phyloP scores from a whole-genome alignment of 2,888 invertebrate genomes.

The Pseudococcus longispinus region DNA sequence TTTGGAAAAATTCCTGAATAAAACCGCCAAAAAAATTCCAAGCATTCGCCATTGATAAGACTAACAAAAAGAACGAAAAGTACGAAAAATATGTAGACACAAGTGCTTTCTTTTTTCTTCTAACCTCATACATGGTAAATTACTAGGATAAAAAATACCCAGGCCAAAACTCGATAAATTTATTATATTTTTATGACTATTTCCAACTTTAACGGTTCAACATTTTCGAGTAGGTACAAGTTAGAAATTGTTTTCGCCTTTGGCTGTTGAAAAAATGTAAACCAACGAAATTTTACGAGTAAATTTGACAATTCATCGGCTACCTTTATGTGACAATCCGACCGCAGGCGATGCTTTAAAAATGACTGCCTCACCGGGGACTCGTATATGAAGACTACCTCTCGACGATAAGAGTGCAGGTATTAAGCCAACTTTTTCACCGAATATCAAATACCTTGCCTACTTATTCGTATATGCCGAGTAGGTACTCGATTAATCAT shows the following conservation, averaged over 20 bases:
- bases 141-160: background rate
- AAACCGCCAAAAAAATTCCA: background rate
- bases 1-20: too few relatives aligned
- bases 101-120: background rate
- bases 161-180: background rate
- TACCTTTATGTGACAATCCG: background rate
- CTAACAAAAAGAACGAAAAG: too few relatives aligned
- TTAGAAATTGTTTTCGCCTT: background rate
- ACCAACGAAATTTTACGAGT: background rate
- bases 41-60: background rate
- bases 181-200: slow-evolving; percentile 1
- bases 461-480: background rate
- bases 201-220: background rate
- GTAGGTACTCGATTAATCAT: background rate
- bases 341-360: background rate
- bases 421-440: background rate
- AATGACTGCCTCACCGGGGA: background rate
- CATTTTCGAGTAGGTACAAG: background rate
- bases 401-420: background rate
- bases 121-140: background rate
- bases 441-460: background rate
- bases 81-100: background rate
- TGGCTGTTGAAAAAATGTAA: background rate
- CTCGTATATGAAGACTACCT: background rate
- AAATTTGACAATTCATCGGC: slow-evolving; percentile 6